A percentile compares a stretch with the other conserved stretches of the same genome.
Evolutionary conservation across 2,888 invertebrate species (phyloP).

Genomic region (Xylocampa areola): DNA sequence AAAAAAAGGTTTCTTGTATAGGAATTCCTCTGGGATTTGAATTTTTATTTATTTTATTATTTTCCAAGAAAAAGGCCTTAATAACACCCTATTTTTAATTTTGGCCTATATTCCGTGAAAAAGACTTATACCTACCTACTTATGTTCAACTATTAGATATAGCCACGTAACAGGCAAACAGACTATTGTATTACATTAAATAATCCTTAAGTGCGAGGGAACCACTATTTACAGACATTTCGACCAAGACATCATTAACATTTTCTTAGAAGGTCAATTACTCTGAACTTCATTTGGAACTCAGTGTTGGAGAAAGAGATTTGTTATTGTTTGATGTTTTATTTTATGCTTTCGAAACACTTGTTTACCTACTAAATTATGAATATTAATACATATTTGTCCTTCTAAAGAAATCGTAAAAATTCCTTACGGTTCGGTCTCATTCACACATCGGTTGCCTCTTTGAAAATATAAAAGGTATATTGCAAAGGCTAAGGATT

Average conservation of each 20-base stretch:
- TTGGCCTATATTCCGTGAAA: too few species aligned
- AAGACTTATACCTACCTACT: too few species aligned
- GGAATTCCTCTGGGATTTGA: too few species aligned
- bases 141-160: too few species aligned
- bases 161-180: too few species aligned
- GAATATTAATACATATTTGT: slow-evolving; percentile 39
- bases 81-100: too few species aligned
- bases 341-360: slow-evolving; percentile 15
- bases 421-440: slow-evolving; percentile 50
- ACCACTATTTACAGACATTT: too few species aligned
- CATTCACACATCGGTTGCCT: slow-evolving; percentile 5
- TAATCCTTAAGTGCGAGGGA: too few species aligned
- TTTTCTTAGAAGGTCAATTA: not conserved
- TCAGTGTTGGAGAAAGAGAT: not conserved
- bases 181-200: too few species aligned
- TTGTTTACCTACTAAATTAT: slow-evolving; percentile 19
- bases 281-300: not conserved
- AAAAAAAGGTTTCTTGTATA: too few species aligned
- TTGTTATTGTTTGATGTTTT: not conserved
- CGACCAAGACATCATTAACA: not conserved
- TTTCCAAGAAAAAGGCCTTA: too few species aligned
- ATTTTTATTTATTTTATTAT: too few species aligned
- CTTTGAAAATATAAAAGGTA: slow-evolving; percentile 17
- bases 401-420: slow-evolving; percentile 38
- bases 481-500: slow-evolving; percentile 8